Base-by-base conservation (phyloP, 2,888 invertebrate genomes). In the Ophion ellenae region DNA sequence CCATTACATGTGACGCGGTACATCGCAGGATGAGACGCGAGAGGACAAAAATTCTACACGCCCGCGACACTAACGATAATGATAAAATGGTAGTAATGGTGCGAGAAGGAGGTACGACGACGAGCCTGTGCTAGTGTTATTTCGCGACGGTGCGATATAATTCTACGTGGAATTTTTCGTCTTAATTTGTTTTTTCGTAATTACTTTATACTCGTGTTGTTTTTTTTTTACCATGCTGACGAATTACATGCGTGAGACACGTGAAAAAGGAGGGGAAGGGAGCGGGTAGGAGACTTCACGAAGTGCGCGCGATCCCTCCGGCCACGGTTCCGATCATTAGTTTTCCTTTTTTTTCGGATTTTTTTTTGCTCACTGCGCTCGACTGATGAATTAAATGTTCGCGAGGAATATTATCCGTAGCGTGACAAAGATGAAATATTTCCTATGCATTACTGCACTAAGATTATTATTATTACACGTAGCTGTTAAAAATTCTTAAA, bases 401-500 rank as follows among this genome's bases (percentile, higher is more conserved):
- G 53, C 53, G 53, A 53, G 17, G 17, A 9, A 40, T 32, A 32
- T 7, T 40, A 9, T 40, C 5, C 14, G 3, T 53, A 53, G 17
- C 17, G 53, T 53, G 53, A 53, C 53, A 53, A 14, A 53, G 53
- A 53, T 20, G 14, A 17, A 9, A 40, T 67, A 47, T 24, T 45
- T 47, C 20, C 20, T 11, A 45, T 64, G n/a, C 4, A 10, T 36
- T 45, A 17, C 36, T 47, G 9, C n/a, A 47, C 17, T 53, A 9
- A 47, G 28, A 11, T 24, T 17, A 40, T 47, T 28, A 28, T 53
- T 7, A 7, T 6, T 28, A 24, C 47, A 70, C 47, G 47, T 24
- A 17, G 28, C 32, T 36, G 40, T 40, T n/a, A 66, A 66, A 66
- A 40, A n/a, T 66, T 66, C n/a, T 66, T 36, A n/a, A 66, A 66